Base-by-base conservation (phyloP, 1,140 invertebrate species). In the Heliothis virescens region DNA sequence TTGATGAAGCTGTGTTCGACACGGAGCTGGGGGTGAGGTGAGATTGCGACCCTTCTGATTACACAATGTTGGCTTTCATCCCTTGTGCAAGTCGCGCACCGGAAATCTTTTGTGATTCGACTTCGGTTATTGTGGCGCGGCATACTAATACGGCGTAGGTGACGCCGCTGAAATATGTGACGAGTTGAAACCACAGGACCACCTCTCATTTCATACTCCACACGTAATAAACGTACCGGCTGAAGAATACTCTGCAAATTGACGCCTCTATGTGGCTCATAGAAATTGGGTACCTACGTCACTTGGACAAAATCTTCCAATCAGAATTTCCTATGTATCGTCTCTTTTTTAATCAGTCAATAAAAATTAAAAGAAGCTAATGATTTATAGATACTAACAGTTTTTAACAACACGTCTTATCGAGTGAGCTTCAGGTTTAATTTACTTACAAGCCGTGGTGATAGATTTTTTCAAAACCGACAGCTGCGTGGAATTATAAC, bases 51-150 rank as follows among this genome's bases (percentile, higher is more conserved):
- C 92, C 92, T 94, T 92, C 89, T 94, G 92, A 94, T 94, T 94
- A 94, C 92, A 93, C 93, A 92, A 93, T 92, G 92, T 93, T 91
- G 91, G 87, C 90, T 92, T 93, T 93, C 92, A 94, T 94, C 90
- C 92, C 92, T 93, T 92, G 92, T 94, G 91, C 89, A 91, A 92
- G 92, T 92, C 91, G 90, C 89, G 91, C 90, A 85, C 91, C 92
- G 93, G 92, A 94, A 93, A 94, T 94, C 93, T 94, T 94, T 94
- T 94, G 93, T 94, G 92, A 92, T 93, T 93, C 87, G 87, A 88
- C 89, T 92, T 92, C 91, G 91, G 91, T 92, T 93, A 92, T 92
- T 94, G 91, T 91, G 91, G 92, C 84, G 88, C 85, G 85, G 91
- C 90, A 94, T 94, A 94, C 92, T 94, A 94, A 94, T 94, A 94